Evolutionary conservation across 2,888 invertebrate genomes (phyloP).

Genomic region (Eulithis prunata): DNA sequence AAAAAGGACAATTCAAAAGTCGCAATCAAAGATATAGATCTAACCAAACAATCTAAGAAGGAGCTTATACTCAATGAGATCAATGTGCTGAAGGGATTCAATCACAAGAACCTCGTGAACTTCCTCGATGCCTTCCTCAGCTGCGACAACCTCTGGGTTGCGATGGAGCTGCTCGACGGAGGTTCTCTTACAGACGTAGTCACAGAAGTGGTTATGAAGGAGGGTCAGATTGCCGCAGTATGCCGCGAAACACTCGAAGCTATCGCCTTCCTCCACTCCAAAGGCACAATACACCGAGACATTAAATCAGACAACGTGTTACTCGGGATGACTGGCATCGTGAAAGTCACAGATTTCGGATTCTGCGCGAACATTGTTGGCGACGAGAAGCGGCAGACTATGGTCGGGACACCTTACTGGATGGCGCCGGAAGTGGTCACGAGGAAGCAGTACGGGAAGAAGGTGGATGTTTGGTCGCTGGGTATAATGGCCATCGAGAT

Average conservation of each 20-base stretch:
- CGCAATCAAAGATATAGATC: slow-evolving; percentile 98
- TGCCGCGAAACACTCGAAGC: slow-evolving; percentile 94
- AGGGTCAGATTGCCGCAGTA: slow-evolving; percentile 98
- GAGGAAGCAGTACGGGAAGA: slow-evolving; percentile 96
- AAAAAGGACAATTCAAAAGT: slow-evolving; percentile 89
- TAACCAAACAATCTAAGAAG: slow-evolving; percentile 97
- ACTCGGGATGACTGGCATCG: slow-evolving; percentile 95
- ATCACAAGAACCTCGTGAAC: slow-evolving; percentile 97
- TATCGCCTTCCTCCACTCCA: slow-evolving; percentile 93
- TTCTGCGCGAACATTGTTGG: slow-evolving; percentile 98
- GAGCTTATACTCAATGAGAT: slow-evolving; percentile 98
- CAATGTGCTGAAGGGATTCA: slow-evolving; percentile 94
- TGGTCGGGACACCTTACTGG: slow-evolving; percentile 99
- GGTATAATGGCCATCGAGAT: slow-evolving; percentile 99
- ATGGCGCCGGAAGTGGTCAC: slow-evolving; percentile 98
- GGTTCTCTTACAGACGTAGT: slow-evolving; percentile 98
- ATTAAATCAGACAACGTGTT: slow-evolving; percentile 99
- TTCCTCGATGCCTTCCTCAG: slow-evolving; percentile 97
- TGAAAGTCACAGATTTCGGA: slow-evolving; percentile 98
- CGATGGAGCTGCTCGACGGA: slow-evolving; percentile 97
- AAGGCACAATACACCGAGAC: slow-evolving; percentile 96
- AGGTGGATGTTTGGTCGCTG: slow-evolving; percentile 96
- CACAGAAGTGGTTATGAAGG: slow-evolving; percentile 98
- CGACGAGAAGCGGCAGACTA: slow-evolving; percentile 97
- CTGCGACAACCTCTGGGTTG: slow-evolving; percentile 96